Conservation (phyloP, 2,797 vertebrate species). For the Pygocentrus nattereri region DNA sequence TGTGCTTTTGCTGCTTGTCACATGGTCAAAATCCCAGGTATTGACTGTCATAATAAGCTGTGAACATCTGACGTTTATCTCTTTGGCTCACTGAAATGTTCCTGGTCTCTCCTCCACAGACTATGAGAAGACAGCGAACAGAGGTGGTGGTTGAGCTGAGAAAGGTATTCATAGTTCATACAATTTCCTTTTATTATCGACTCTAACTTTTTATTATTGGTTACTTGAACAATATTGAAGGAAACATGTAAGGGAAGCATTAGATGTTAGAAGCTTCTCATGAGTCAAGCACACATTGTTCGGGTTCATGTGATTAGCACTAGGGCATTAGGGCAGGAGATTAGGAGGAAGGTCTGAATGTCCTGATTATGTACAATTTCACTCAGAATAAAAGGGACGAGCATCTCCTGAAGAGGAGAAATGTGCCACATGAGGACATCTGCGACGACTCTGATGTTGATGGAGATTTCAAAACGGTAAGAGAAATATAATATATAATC, state of each 20-base stretch:
- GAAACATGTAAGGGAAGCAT: neutral
- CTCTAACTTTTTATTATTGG: neutral
- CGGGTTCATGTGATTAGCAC: neutral
- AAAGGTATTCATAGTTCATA: constrained; percentile 84
- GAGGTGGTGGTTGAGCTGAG: constrained; percentile 98
- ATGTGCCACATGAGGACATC: constrained; percentile 96
- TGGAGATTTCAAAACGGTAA: constrained; percentile 95
- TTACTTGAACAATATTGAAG: neutral
- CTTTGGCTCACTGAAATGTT: neutral
- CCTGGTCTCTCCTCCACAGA: constrained; percentile 75
- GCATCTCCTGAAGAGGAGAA: constrained; percentile 97
- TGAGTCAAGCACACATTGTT: neutral
- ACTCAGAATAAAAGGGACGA: constrained; percentile 96
- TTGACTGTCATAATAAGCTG: neutral
- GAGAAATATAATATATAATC: too few relatives aligned
- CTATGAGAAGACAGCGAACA: constrained; percentile 99
- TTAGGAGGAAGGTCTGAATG: neutral
- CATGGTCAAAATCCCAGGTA: neutral
- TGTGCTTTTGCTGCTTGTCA: neutral
- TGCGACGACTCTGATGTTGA: constrained; percentile 96
- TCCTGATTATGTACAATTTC: neutral
- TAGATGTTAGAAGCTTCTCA: too few relatives aligned
- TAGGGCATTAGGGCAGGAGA: neutral
- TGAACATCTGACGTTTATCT: neutral
- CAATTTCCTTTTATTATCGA: neutral